These are phyloP conservation scores for Apostichopus leukothele DNA, from an alignment of 53 echinoderm and acorn worm genomes.

Conservation along the genomic window DNA sequence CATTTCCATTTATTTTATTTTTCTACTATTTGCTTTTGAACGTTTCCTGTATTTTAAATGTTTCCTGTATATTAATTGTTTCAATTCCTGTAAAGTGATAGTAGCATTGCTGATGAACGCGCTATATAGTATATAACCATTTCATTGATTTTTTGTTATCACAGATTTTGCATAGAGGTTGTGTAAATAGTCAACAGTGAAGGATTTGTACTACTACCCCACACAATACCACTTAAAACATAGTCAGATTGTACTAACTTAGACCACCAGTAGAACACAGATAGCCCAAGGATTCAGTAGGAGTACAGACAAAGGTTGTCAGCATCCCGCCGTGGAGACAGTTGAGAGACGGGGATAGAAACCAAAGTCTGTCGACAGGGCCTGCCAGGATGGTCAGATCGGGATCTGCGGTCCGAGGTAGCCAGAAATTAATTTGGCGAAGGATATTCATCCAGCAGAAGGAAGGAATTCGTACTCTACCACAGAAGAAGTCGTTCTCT, in stretches of 20 bases:
- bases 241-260: slow-evolving; percentile 5
- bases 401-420: background rate
- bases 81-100: too few species aligned
- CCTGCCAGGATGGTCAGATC: background rate
- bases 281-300: background rate
- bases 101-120: too few species aligned
- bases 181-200: slow-evolving; percentile 34
- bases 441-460: too few species aligned
- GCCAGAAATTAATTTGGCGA: too few species aligned
- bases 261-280: slow-evolving; percentile 33
- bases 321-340: background rate
- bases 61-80: too few species aligned
- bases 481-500: too few species aligned
- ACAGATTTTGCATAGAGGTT: slow-evolving; percentile 36
- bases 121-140: background rate
- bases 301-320: background rate
- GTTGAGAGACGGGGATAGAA: background rate
- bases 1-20: background rate
- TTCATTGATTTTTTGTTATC: slow-evolving; percentile 6
- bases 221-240: background rate
- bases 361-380: background rate
- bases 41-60: too few species aligned
- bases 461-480: too few species aligned
- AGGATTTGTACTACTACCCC: background rate
- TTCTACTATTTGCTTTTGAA: too few species aligned